Evolutionary conservation across 30 jellyfish, hydroid and myxozoan species (phyloP).

Genomic region (Clytia hemisphaerica): DNA sequence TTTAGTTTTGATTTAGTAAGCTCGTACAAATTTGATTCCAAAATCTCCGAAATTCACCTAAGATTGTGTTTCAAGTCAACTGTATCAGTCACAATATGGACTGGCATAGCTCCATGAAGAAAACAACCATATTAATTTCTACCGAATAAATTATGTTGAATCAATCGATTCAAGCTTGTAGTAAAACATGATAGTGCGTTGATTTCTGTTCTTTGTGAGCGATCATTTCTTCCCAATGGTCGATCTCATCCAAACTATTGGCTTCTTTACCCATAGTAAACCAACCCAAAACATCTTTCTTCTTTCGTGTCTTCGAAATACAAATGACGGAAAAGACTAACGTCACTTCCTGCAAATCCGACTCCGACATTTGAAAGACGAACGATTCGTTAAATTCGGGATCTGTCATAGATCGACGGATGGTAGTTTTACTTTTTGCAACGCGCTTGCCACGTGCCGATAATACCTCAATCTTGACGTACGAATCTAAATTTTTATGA

Average conservation of each 20-base stretch:
- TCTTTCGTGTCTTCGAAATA: slow-evolving; percentile 60
- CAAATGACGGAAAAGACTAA: slow-evolving; percentile 57
- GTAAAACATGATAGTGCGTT: slow-evolving; percentile 71
- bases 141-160: no score
- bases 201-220: slow-evolving; percentile 43
- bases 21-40: no score
- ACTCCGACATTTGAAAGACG: slow-evolving; percentile 89
- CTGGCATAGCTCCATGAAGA: no score
- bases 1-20: no score
- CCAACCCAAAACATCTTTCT: slow-evolving; percentile 89
- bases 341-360: slow-evolving; percentile 77
- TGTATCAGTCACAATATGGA: no score
- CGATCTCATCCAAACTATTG: slow-evolving; percentile 52
- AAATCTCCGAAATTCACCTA: no score
- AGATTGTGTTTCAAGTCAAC: no score
- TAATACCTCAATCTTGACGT: slow-evolving; percentile 88
- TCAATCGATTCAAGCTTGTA: no score
- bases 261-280: slow-evolving; percentile 71
- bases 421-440: slow-evolving; percentile 89
- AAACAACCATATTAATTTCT: no score
- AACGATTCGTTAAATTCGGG: slow-evolving; percentile 96
- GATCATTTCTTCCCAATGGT: slow-evolving; percentile 73
- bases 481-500: slow-evolving; percentile 67
- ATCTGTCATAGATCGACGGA: slow-evolving; percentile 80
- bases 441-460: slow-evolving; percentile 70